phyloP scores from a whole-genome alignment of 1,140 invertebrate species.

The Heliconius melpomene region DNA sequence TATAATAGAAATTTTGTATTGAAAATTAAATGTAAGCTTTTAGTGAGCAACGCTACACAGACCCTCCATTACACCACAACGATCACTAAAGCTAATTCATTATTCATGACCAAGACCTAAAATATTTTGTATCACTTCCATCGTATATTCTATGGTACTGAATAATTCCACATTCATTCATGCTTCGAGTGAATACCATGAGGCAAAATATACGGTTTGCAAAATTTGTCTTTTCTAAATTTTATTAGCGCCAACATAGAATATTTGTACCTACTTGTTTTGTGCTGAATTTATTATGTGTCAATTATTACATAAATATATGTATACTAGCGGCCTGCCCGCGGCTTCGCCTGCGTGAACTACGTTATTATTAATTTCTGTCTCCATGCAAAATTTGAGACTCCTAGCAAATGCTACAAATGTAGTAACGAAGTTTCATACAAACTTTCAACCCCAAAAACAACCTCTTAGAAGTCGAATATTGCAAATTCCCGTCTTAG shows the following conservation, averaged over 20 bases:
- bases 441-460: too few relatives aligned
- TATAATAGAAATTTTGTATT: too few relatives aligned
- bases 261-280: not conserved
- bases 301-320: too few relatives aligned
- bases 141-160: not conserved
- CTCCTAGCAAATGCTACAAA: too few relatives aligned
- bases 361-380: too few relatives aligned
- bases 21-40: too few relatives aligned
- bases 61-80: not conserved
- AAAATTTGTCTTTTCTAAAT: conserved; percentile 9
- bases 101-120: not conserved
- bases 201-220: conserved; percentile 11
- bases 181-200: not conserved
- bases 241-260: not conserved
- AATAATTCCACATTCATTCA: conserved; percentile 14
- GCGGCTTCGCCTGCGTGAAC: too few relatives aligned
- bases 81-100: not conserved
- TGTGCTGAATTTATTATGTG: not conserved
- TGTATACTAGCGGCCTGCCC: too few relatives aligned
- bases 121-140: conserved; percentile 9
- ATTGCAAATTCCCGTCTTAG: too few relatives aligned
- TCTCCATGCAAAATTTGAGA: too few relatives aligned
- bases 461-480: too few relatives aligned
- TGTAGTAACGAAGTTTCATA: too few relatives aligned
- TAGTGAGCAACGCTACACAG: not conserved